A percentile compares a stretch with the other conserved stretches of the same genome.
These are phyloP conservation scores for Eumacrocentrus americanus DNA, from an alignment of 2,888 invertebrate genomes.

Conservation along the genomic window DNA sequence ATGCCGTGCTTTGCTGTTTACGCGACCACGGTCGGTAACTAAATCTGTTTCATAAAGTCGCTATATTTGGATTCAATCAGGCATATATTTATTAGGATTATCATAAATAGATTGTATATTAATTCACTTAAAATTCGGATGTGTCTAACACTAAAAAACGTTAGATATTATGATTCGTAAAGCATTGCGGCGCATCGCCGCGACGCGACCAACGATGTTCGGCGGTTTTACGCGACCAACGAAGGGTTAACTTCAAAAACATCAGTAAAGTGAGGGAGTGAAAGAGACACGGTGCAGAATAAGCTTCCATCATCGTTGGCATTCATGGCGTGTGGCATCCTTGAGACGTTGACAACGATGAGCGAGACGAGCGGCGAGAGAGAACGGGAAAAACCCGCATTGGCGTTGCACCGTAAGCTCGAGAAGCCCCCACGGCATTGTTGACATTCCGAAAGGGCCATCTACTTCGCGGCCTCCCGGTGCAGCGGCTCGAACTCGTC, in stretches of 20 bases:
- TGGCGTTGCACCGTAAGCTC: conserved; percentile 11
- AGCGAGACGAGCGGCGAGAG: background rate
- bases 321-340: conserved; percentile 4
- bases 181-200: no score
- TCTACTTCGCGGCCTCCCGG: conserved; percentile 14
- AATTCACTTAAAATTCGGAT: no score
- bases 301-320: background rate
- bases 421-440: conserved; percentile 19
- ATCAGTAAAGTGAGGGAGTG: background rate
- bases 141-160: no score
- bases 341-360: conserved; percentile 1
- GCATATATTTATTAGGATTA: no score
- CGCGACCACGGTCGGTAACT: no score
- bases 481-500: no score
- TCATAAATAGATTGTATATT: no score
- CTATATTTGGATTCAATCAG: no score
- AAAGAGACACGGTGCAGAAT: conserved; percentile 6
- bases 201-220: no score
- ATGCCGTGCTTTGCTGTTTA: no score
- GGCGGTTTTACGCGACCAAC: background rate
- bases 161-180: no score
- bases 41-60: no score
- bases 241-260: background rate
- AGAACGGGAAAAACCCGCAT: conserved; percentile 7
- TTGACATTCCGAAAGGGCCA: conserved; percentile 29